Evolutionary conservation across 2,797 vertebrate species (phyloP).

Genomic region (Phalanger gymnotis): DNA sequence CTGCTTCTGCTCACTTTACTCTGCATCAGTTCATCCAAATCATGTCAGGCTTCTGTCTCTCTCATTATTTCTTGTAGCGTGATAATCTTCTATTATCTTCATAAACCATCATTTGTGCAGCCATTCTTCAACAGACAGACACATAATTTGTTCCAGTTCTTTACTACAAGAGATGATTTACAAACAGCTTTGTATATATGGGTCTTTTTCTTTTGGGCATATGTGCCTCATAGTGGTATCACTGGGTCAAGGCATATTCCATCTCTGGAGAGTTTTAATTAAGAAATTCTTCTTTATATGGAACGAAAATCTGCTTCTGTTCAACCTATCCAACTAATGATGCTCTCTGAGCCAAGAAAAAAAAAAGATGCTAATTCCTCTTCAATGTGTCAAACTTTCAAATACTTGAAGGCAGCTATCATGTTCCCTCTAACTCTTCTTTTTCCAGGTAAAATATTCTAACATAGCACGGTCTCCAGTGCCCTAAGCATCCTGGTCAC

Average conservation of each 20-base stretch:
- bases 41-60: background rate
- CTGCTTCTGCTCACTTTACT: background rate
- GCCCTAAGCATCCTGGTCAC: background rate
- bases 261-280: background rate
- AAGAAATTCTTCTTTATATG: background rate
- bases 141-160: background rate
- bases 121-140: background rate
- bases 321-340: background rate
- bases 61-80: background rate
- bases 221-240: background rate
- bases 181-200: background rate
- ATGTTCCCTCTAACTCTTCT: background rate
- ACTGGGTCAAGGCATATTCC: background rate
- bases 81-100: background rate
- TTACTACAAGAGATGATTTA: background rate
- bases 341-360: background rate
- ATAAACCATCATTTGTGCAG: background rate
- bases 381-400: background rate
- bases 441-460: background rate
- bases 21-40: background rate
- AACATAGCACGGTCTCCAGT: background rate
- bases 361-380: background rate
- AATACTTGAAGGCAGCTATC: background rate
- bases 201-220: background rate
- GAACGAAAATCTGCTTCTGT: background rate